Base-by-base conservation (phyloP, 1,140 invertebrate species). In the Plectrocnemia conspersa region DNA sequence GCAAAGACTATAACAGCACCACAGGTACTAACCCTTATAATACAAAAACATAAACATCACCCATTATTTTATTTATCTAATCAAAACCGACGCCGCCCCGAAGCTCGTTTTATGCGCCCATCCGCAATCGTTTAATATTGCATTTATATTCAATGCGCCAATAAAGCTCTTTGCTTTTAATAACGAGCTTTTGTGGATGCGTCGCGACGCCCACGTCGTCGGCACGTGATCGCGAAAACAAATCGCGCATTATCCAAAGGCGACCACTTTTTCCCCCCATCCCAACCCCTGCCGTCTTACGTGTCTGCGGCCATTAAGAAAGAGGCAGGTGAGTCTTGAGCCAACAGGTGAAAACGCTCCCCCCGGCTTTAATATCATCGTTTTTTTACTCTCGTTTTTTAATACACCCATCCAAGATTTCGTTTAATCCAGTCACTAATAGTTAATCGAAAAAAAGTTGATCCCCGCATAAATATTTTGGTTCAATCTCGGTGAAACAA, bases 61-160 rank as follows among this genome's bases (percentile, higher is more conserved):
- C n/a, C n/a, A n/a, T n/a, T n/a, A n/a, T n/a, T n/a, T n/a, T n/a
- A n/a, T n/a, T n/a, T n/a, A n/a, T n/a, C n/a, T n/a, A n/a, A n/a
- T n/a, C n/a, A n/a, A n/a, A n/a, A n/a, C n/a, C n/a, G n/a, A n/a
- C n/a, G n/a, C n/a, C n/a, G n/a, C n/a, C n/a, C n/a, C n/a, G n/a
- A n/a, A n/a, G n/a, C n/a, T n/a, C n/a, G n/a, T n/a, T n/a, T n/a
- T n/a, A n/a, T n/a, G n/a, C n/a, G n/a, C n/a, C 35, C 6, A 6
- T 38, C 35, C 35, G 5, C 35, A 16, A 7, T 4, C 35, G 21
- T 11, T 45, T 48, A 48, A 48, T 48, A 33, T 48, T 48, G 46
- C 46, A 29, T 48, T 48, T 48, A 48, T 48, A 48, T 48, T 48
- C 46, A 48, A 24, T n/a, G 42, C 19, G 42, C 11, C 42, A 45